Conservation (phyloP, 2,888 invertebrate species). For the Sceliomorpha sp. region DNA sequence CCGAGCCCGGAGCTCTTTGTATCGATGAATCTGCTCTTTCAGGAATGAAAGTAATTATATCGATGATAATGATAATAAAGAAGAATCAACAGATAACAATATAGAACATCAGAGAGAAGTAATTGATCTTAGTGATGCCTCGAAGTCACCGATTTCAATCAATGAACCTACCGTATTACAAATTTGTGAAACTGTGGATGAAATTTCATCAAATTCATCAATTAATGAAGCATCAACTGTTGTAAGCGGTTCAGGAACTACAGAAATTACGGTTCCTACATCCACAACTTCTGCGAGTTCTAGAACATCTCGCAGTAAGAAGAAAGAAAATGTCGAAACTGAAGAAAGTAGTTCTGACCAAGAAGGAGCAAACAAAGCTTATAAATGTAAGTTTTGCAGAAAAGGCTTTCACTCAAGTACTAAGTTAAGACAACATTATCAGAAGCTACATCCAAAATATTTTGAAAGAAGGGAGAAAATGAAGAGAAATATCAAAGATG, state of each 20-base stretch:
- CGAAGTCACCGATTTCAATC: background rate
- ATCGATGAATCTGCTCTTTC: slow-evolving; percentile 14
- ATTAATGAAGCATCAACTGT: background rate
- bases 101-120: slow-evolving; percentile 6
- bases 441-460: slow-evolving; percentile 2
- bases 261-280: too few species aligned
- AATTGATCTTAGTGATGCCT: slow-evolving; percentile 24
- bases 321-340: slow-evolving; percentile 12
- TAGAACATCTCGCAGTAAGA: background rate
- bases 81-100: background rate
- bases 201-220: background rate
- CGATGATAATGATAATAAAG: background rate
- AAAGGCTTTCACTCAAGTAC: slow-evolving; percentile 13
- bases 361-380: background rate
- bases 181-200: background rate
- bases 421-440: slow-evolving; percentile 31
- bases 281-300: too few species aligned
- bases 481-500: slow-evolving; percentile 18
- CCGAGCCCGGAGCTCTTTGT: slow-evolving; percentile 5
- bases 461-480: slow-evolving; percentile 6
- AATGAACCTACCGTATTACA: background rate
- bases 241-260: background rate
- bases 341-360: background rate
- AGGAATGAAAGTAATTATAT: background rate
- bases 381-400: slow-evolving; percentile 28